Evolutionary conservation across 2,113 vertebrate genomes (phyloP).

Genomic region (Saccopteryx bilineata): DNA sequence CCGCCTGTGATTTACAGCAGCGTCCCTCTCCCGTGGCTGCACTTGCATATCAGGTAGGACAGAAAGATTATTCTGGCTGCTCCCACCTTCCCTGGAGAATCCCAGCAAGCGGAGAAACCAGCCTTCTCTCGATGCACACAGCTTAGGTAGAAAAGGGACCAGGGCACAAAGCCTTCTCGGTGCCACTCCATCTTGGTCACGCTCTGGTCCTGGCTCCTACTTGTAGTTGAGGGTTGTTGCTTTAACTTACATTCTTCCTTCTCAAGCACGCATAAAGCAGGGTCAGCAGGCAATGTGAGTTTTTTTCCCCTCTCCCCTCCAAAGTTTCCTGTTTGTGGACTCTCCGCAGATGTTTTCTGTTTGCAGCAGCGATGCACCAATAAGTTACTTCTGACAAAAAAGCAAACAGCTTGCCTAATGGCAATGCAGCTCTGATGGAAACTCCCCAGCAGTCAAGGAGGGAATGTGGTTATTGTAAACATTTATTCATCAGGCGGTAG

Average conservation of each 20-base stretch:
- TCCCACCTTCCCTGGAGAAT: background rate
- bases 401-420: constrained; percentile 69
- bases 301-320: background rate
- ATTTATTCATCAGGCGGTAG: constrained; percentile 72
- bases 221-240: constrained; percentile 50
- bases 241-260: constrained; percentile 69
- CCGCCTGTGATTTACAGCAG: background rate
- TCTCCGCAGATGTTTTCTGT: constrained; percentile 82
- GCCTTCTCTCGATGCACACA: background rate
- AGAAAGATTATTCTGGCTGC: constrained; percentile 24
- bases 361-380: constrained; percentile 74
- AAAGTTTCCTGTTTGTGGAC: constrained; percentile 72
- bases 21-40: background rate
- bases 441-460: constrained; percentile 67
- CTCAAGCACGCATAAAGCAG: constrained; percentile 55
- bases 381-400: constrained; percentile 72
- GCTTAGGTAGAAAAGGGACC: constrained; percentile 27
- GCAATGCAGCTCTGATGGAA: constrained; percentile 62
- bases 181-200: constrained; percentile 20
- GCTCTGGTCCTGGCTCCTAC: constrained; percentile 5
- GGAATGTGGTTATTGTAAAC: constrained; percentile 79
- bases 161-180: background rate
- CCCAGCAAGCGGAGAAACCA: constrained; percentile 3
- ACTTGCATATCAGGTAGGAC: background rate
- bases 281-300: constrained; percentile 63